Evolutionary conservation across 2,888 invertebrate genomes (phyloP), one percentile per base, ranked within the genome.

Genomic region (Eucera pruinosa): DNA sequence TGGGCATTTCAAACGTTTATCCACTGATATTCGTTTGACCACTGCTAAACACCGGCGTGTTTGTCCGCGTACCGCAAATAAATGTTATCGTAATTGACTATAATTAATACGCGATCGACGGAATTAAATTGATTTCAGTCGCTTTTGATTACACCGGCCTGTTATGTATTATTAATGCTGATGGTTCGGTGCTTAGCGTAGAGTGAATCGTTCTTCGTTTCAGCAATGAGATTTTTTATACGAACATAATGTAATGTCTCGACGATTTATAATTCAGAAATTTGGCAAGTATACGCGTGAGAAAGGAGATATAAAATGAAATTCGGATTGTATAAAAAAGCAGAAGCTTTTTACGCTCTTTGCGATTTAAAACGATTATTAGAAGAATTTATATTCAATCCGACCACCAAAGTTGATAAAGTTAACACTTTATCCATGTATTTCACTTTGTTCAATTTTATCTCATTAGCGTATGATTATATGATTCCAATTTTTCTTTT

Each of bases 61-160:
- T 66, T 48, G n/a, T 20, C 47, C 36, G 27, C 36, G 6, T 18
- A 54, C 68, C 74, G 30, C 68, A 64, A 69, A 62, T 54, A 68
- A 60, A 67, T 45, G 73, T 61, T 72, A 43, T 33, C 68, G 64
- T 60, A 74, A 74, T 74, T 68, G 48, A 68, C 45, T 74, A 39
- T 58, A 65, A 68, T 73, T 68, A 77, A 74, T 77, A 68, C 60
- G 39, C 61, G 50, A 74, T 78, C 64, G 62, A 27, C 60, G 60
- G 45, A 45, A 73, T 66, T 65, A 39, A 75, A 66, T 75, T 66
- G 61, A 55, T 48, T 48, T 30, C 33, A n/a, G 36, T 23, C 36
- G 58, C 45, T 36, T 47, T 73, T 60, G 41, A 61, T 69, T 41
- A 41, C 41, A 33, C 41, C n/a, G 27, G 2, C 9, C 36, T 25